A percentile compares a stretch with the other conserved stretches of the same genome.
phyloP scores from a whole-genome alignment of 2,797 vertebrate species.

The Chromobotia macracanthus region DNA sequence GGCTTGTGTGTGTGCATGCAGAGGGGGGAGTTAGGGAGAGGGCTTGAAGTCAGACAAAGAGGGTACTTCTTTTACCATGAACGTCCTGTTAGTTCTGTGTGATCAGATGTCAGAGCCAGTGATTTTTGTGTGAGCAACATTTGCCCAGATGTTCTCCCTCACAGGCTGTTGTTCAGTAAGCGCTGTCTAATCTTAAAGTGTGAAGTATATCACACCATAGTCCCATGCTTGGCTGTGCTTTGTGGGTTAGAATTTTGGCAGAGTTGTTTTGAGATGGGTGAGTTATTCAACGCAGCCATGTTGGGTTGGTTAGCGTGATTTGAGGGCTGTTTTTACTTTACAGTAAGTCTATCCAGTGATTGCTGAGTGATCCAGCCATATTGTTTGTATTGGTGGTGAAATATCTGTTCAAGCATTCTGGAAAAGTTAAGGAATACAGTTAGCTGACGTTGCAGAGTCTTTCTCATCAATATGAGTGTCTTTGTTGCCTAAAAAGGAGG shows the following conservation, averaged over 20 bases:
- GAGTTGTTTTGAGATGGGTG: not conserved
- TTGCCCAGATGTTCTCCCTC: constrained; percentile 30
- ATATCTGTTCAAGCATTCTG: not conserved
- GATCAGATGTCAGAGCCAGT: constrained; percentile 67
- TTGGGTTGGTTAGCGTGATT: constrained; percentile 5
- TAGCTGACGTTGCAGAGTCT: not conserved
- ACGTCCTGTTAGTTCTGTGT: constrained; percentile 73
- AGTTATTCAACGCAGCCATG: not conserved
- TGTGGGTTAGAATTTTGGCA: too few relatives aligned
- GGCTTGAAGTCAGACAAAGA: constrained; percentile 73
- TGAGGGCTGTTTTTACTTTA: constrained; percentile 12
- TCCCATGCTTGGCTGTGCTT: not conserved
- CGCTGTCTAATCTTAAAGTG: constrained; percentile 20
- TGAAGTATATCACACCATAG: constrained; percentile 33
- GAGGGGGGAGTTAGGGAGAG: constrained; percentile 73
- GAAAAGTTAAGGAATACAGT: constrained; percentile 1
- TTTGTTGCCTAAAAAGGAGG: constrained; percentile 2
- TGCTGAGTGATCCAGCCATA: not conserved
- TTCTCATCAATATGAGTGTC: not conserved
- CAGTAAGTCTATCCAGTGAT: not conserved
- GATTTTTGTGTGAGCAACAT: constrained; percentile 46
- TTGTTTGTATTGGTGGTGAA: not conserved
- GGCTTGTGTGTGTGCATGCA: constrained; percentile 80
- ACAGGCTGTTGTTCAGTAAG: not conserved
- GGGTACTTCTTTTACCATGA: constrained; percentile 77